Percentiles rank a stretch among this genome's conserved stretches.
These are phyloP conservation scores for Pachyseris speciosa DNA, from an alignment of 64 coral and sea anemone species.

Conservation along the genomic window DNA sequence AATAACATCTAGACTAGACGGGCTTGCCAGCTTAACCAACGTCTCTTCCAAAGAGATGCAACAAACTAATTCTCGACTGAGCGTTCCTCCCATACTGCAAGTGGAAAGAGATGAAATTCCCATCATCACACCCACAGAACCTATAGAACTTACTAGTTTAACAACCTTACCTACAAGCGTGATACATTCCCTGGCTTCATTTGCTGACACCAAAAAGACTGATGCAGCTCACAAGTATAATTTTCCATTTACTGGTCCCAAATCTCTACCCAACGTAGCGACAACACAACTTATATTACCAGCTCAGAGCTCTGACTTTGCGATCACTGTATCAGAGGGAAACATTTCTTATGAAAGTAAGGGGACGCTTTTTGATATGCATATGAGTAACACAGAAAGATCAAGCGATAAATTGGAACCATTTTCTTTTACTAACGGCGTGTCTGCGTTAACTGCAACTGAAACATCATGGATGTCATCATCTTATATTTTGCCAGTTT, in stretches of 20 bases:
- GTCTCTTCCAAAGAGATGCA: not conserved
- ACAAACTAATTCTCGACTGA: not conserved
- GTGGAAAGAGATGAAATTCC: not conserved
- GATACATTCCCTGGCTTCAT: not conserved
- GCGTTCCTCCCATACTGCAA: not conserved
- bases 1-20: not conserved
- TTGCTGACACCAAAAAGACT: not conserved
- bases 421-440: not conserved
- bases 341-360: not conserved
- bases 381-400: not conserved
- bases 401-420: not conserved
- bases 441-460: not conserved
- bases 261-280: not conserved
- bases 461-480: not conserved
- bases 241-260: not conserved
- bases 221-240: not conserved
- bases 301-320: not conserved
- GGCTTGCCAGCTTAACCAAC: not conserved
- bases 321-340: not conserved
- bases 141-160: not conserved
- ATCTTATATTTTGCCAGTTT: not conserved
- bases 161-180: not conserved
- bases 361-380: not conserved
- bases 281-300: not conserved
- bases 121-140: not conserved